These are phyloP conservation scores for Pseudopodoces humilis DNA, from an alignment of 2,113 vertebrate genomes.

Conservation along the genomic window DNA sequence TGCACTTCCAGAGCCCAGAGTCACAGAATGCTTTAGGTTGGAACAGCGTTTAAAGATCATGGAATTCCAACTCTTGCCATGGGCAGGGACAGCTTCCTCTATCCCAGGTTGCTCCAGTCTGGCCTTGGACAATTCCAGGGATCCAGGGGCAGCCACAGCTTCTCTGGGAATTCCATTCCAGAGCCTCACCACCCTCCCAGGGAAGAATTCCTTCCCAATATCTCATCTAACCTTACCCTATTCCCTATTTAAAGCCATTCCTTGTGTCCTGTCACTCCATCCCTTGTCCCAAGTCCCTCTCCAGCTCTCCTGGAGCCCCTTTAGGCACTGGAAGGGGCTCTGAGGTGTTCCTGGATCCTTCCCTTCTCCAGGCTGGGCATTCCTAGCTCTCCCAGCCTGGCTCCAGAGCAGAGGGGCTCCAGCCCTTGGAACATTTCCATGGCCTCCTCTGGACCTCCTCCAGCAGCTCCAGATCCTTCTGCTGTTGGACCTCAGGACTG, in stretches of 20 bases:
- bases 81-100: neutral
- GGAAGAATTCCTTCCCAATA: fast-evolving
- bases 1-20: neutral
- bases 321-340: neutral
- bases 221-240: fast-evolving
- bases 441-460: fast-evolving
- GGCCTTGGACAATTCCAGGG: neutral
- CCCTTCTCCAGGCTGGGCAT: neutral
- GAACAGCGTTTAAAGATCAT: neutral
- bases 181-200: fast-evolving
- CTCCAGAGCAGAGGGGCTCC: neutral
- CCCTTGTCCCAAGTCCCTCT: no score
- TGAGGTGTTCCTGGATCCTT: fast-evolving
- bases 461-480: neutral
- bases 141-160: neutral
- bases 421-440: fast-evolving
- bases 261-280: neutral
- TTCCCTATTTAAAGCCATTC: neutral
- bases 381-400: neutral
- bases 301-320: neutral
- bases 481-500: no score
- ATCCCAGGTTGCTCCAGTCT: fast-evolving
- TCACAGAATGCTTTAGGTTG: neutral
- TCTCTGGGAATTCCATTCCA: neutral
- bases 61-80: neutral